Percentiles rank a stretch among this genome's conserved stretches.
phyloP scores from a whole-genome alignment of 1,140 invertebrate species.

The Prorops nasuta region DNA sequence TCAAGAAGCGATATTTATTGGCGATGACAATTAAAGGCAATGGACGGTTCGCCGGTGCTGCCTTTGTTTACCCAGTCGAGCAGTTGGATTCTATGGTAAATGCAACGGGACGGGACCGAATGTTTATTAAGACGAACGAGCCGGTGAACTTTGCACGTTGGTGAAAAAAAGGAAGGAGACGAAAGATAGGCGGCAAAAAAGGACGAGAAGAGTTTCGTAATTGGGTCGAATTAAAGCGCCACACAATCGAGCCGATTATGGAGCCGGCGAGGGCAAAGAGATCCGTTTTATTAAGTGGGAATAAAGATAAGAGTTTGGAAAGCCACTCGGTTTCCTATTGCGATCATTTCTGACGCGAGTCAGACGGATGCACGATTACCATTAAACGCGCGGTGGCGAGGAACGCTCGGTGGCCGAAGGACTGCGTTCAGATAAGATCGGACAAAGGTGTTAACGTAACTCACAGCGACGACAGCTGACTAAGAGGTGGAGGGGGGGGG shows the following conservation, averaged over 20 bases:
- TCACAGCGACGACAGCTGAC: constrained; percentile 32
- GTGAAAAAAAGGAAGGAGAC: no score
- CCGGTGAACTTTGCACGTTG: neutral
- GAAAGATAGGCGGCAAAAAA: neutral
- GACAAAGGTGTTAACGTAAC: constrained; percentile 37
- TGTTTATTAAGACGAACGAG: neutral
- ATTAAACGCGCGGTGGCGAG: constrained; percentile 23
- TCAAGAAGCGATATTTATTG: no score
- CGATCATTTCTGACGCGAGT: neutral
- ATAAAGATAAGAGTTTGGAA: constrained; percentile 29
- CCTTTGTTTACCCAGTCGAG: constrained; percentile 4
- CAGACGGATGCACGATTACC: constrained; percentile 22
- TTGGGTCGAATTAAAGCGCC: neutral
- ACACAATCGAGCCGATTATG: neutral
- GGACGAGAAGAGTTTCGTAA: neutral
- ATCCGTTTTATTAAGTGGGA: constrained; percentile 20
- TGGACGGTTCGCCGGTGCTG: constrained; percentile 9
- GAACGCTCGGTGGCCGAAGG: constrained; percentile 20
- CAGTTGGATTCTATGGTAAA: no score
- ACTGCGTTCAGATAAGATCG: constrained; percentile 27
- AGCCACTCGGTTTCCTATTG: no score
- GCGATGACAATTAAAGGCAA: no score
- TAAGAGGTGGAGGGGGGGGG: no score
- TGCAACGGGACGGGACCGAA: no score
- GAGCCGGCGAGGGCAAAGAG: constrained; percentile 1